Base-by-base conservation (phyloP, 2,888 invertebrate species). In the Ommatoiulus sabulosus region DNA sequence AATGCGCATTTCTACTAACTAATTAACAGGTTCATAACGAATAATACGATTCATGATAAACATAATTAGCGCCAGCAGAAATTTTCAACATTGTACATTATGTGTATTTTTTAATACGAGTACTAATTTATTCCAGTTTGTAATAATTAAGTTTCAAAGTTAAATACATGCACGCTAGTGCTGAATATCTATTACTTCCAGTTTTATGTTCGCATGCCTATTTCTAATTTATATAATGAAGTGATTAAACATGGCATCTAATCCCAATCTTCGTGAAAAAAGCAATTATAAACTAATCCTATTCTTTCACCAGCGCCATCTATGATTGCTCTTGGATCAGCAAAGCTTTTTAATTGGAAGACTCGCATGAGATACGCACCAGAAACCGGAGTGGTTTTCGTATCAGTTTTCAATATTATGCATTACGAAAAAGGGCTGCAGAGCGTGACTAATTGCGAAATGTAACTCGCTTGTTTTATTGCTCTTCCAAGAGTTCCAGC, bases 271-370 rank as follows among this genome's bases (percentile, higher is more conserved):
- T n/a, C 20, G n/a, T 63, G 15, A 63, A 63, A 63, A 63, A 63
- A n/a, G 63, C 63, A 63, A 63, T 63, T 63, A 63, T 35, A 63
- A 63, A 63, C 63, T 17, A 63, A 63, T 63, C 63, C n/a, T n/a
- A 63, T 5, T 63, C n/a, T 63, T 63, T n/a, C 63, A 3, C 7
- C 63, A 20, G n/a, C 7, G n/a, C n/a, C n/a, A 57, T 57, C 57
- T 57, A 57, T 17, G 17, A 57, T 57, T 57, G 57, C 57, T 57
- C 15, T 57, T 15, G 10, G 57, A 57, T 57, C 12, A 57, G 57
- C 17, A 48, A 48, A 48, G 52, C 15, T 52, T 63, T 3, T 15
- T n/a, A 63, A 63, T n/a, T n/a, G 3, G n/a, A 63, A 63, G 3
- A 63, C 1, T n/a, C n/a, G n/a, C 63, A 20, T n/a, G 17, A 63